Evolutionary conservation across 2,797 vertebrate genomes (phyloP).

Genomic region (Centroberyx gerrardi): DNA sequence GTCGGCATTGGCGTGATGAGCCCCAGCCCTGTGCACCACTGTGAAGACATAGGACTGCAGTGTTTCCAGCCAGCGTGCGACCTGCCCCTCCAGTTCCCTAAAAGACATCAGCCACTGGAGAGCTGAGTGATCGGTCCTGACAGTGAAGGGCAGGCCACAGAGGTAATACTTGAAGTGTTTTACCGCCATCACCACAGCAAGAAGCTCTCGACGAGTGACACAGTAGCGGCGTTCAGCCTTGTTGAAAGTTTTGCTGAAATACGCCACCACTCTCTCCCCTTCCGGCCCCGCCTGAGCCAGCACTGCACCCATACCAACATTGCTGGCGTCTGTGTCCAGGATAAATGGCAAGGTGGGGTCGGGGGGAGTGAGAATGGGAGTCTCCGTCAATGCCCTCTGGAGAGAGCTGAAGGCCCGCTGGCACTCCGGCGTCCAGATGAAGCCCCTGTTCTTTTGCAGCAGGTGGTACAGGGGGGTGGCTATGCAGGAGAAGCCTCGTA

Average conservation of each 20-base stretch:
- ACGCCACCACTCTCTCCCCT: conserved; percentile 25
- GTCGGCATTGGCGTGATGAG: conserved; percentile 10
- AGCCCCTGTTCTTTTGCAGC: conserved; percentile 11
- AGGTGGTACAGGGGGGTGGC: conserved; percentile 5
- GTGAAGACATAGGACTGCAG: conserved; percentile 3
- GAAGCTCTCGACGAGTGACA: conserved; percentile 14
- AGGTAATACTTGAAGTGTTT: conserved; percentile 30
- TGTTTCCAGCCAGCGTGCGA: neutral
- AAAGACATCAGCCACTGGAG: conserved; percentile 45
- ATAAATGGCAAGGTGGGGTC: conserved; percentile 22
- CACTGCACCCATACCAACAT: neutral
- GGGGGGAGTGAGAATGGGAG: conserved; percentile 10
- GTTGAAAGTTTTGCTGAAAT: conserved; percentile 34
- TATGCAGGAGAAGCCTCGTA: conserved; percentile 6
- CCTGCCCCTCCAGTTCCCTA: conserved; percentile 21
- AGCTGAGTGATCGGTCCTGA: conserved; percentile 37
- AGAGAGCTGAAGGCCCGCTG: conserved; percentile 12
- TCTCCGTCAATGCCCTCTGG: conserved; percentile 1
- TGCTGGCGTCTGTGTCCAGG: conserved; percentile 23
- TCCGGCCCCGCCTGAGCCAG: conserved; percentile 13
- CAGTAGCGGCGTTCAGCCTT: conserved; percentile 26
- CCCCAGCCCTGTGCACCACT: conserved; percentile 9
- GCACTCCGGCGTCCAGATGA: conserved; percentile 19
- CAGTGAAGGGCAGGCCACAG: conserved; percentile 25
- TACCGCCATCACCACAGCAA: conserved; percentile 10